Evolutionary conservation across 2,888 invertebrate species (phyloP).

Genomic region (Brachypalpus laphriformis): DNA sequence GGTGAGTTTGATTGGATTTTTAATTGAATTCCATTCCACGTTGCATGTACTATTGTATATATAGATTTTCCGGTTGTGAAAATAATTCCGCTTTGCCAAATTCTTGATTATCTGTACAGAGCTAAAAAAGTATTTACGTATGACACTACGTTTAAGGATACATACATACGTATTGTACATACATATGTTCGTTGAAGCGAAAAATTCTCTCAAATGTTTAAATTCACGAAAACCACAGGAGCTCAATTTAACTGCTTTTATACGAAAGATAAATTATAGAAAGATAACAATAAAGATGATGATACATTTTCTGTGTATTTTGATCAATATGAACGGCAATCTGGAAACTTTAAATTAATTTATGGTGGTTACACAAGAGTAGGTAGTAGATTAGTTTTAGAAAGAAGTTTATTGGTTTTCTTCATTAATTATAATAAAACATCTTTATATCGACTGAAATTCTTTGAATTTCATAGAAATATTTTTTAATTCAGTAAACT

Average conservation of each 20-base stretch:
- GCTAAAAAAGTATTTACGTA: neutral
- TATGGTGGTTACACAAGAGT: neutral
- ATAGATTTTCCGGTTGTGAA: neutral
- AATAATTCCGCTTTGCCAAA: neutral
- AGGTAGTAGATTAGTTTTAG: neutral
- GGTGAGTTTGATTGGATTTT: conserved; percentile 84
- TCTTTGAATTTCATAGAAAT: too few species aligned
- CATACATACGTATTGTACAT: too few species aligned
- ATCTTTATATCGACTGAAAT: too few species aligned
- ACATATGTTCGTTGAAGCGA: too few species aligned
- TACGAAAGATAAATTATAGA: neutral
- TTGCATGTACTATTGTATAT: neutral
- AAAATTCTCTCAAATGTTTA: neutral
- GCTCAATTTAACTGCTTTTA: neutral
- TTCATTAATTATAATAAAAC: too few species aligned
- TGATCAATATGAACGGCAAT: too few species aligned
- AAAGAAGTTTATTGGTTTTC: neutral
- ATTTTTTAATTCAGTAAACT: too few species aligned
- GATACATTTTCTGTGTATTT: neutral
- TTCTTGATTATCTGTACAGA: neutral
- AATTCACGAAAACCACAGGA: neutral
- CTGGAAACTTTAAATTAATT: neutral
- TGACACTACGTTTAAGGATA: too few species aligned
- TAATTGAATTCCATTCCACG: conserved; percentile 19
- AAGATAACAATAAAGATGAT: neutral